Conservation (phyloP, 2,888 invertebrate genomes). For the Gari tellinella region DNA sequence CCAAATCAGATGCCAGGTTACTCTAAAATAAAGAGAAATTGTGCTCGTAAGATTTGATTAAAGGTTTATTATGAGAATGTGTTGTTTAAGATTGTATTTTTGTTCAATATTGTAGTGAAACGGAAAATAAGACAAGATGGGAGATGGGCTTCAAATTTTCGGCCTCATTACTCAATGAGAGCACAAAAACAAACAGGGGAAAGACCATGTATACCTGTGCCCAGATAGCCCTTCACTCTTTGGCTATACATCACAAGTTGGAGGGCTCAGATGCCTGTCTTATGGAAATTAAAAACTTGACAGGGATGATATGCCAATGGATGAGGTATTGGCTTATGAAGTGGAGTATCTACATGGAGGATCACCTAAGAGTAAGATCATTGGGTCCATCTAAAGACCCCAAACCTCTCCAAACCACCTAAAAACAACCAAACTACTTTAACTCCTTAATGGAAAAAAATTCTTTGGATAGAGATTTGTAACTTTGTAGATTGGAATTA, state of each 20-base stretch:
- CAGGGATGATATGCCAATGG: not conserved
- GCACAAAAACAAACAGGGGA: not conserved
- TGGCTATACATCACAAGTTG: conserved; percentile 19
- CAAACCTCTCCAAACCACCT: not conserved
- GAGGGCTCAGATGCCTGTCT: not conserved
- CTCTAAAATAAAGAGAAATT: too few species aligned
- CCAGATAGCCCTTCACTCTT: conserved; percentile 19
- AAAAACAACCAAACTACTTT: not conserved
- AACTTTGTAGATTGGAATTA: too few species aligned
- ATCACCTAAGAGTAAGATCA: conserved; percentile 10
- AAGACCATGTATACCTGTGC: conserved; percentile 6
- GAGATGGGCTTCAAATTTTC: conserved; percentile 18
- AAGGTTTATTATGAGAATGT: too few species aligned
- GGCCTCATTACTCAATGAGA: not conserved
- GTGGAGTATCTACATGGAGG: conserved; percentile 10
- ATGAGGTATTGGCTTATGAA: not conserved
- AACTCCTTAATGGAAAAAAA: too few species aligned
- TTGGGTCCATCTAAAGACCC: not conserved
- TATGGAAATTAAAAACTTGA: not conserved
- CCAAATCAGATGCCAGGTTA: too few species aligned
- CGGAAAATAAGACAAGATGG: not conserved
- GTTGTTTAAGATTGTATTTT: too few species aligned
- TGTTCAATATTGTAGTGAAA: conserved; percentile 8
- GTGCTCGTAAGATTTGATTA: too few species aligned
- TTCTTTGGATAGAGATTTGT: too few species aligned